Conservation (phyloP, 2,888 invertebrate genomes). For the Blastobasis lacticolella region DNA sequence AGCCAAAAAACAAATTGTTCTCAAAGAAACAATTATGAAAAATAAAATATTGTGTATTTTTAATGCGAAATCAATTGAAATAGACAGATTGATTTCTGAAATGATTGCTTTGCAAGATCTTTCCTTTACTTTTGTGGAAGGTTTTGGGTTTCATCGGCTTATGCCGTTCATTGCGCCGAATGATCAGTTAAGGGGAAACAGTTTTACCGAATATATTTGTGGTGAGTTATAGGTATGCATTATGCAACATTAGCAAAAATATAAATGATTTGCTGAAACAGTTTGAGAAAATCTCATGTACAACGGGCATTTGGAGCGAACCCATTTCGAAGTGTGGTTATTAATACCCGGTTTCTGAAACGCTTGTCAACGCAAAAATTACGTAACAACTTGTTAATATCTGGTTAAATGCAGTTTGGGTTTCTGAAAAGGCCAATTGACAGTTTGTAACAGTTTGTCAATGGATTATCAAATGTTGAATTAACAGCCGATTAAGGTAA, state of each 20-base stretch:
- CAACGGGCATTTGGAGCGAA: slow-evolving; percentile 15
- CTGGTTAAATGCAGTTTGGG: too few species aligned
- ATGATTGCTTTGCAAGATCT: slow-evolving; percentile 22
- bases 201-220: slow-evolving; percentile 16
- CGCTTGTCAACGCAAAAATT: too few species aligned
- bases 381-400: too few species aligned
- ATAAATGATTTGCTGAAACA: slow-evolving; percentile 15
- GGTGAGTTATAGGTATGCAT: slow-evolving; percentile 15
- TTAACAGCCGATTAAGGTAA: too few species aligned
- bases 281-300: slow-evolving; percentile 16
- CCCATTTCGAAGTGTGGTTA: slow-evolving; percentile 11
- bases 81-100: slow-evolving; percentile 18
- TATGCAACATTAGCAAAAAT: slow-evolving; percentile 14
- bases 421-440: too few species aligned
- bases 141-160: slow-evolving; percentile 19
- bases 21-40: slow-evolving; percentile 12
- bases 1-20: slow-evolving; percentile 11
- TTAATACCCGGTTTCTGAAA: too few species aligned
- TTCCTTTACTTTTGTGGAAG: slow-evolving; percentile 22
- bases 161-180: slow-evolving; percentile 13
- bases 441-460: too few species aligned
- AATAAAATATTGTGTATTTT: slow-evolving; percentile 13
- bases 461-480: too few species aligned
- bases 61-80: slow-evolving; percentile 16
- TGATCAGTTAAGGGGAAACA: slow-evolving; percentile 17